A percentile compares a stretch with the other conserved stretches of the same genome.
phyloP scores from a whole-genome alignment of 2,797 vertebrate species.

The Sebastes kiyomatsui region DNA sequence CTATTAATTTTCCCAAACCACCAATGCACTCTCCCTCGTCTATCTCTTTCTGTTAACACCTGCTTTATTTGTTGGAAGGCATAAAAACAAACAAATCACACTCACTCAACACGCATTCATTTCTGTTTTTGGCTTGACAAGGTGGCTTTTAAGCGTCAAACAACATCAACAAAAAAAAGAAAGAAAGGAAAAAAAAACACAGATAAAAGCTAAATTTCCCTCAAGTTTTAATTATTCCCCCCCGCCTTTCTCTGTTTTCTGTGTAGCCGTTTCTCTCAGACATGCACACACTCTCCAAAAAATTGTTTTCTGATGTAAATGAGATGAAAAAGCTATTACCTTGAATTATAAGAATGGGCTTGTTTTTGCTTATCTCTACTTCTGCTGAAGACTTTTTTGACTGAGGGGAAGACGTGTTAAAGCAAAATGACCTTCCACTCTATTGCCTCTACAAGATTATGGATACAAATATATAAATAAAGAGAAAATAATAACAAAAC shows the following conservation, averaged over 20 bases:
- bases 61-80: constrained; percentile 64
- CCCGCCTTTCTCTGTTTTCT: constrained; percentile 16
- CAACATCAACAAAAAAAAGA: constrained; percentile 42
- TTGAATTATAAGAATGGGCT: constrained; percentile 58
- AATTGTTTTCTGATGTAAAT: constrained; percentile 52
- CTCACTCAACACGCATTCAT: constrained; percentile 36
- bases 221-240: constrained; percentile 53
- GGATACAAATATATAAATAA: background rate
- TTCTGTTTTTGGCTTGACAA: constrained; percentile 40
- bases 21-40: constrained; percentile 16
- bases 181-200: constrained; percentile 6
- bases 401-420: constrained; percentile 22
- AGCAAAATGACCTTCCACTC: constrained; percentile 34
- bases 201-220: constrained; percentile 65
- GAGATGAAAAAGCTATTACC: constrained; percentile 61
- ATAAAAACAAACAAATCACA: constrained; percentile 50
- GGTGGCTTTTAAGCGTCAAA: constrained; percentile 53
- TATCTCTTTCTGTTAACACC: constrained; percentile 71
- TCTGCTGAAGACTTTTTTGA: constrained; percentile 24
- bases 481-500: background rate
- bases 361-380: constrained; percentile 58
- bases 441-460: constrained; percentile 8
- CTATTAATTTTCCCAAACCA: constrained; percentile 50
- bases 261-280: background rate
- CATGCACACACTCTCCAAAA: background rate